Base-by-base conservation (phyloP, 2,113 vertebrate species). In the Mola mola region DNA sequence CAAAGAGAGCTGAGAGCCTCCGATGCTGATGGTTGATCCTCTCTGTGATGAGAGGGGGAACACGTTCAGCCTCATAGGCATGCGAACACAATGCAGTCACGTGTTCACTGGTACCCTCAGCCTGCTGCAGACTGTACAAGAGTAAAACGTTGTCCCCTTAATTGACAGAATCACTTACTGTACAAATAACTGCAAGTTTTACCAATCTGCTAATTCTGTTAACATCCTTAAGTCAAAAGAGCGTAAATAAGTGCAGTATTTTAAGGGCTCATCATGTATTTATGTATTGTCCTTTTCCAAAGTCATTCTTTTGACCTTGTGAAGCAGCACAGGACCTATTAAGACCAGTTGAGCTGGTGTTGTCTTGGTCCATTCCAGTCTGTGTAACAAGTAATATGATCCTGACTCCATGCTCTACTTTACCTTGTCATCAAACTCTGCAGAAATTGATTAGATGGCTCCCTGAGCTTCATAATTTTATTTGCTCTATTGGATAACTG, bases 381-480 rank as follows among this genome's bases (percentile, higher is more conserved):
- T 52, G 5, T 60, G 34, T 44, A 79, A 40, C 46, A 76, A 33
- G 84, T 83, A 83, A 89, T 62, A 22, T 4, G 66, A 90, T 85
- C 72, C 68, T 42, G 77, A 75, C 82, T 88, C 82, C 75, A 65
- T 36, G 60, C 71, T 78, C 51, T 58, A 60, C 72, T 80, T 47
- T 58, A 83, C 80, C 69, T 65, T 75, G 77, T 87, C 88, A 85
- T 85, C 85, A 86, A 86, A 79, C 81, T 66, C 72, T 59, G 43
- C 63, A 72, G 49, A 80, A 84, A 88, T 82, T 84, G 84, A 90
- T 90, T 88, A 76, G 79, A 81, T 85, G 75, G 79, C 79, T 84
- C 66, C 65, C 70, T 62, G 31, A 82, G 81, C 75, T 70, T 79
- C 64, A 62, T 86, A 88, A 88, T 85, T 66, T 52, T 78, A 85